Conservation (phyloP, 2,888 invertebrate species). For the Teinopalpus imperialis region DNA sequence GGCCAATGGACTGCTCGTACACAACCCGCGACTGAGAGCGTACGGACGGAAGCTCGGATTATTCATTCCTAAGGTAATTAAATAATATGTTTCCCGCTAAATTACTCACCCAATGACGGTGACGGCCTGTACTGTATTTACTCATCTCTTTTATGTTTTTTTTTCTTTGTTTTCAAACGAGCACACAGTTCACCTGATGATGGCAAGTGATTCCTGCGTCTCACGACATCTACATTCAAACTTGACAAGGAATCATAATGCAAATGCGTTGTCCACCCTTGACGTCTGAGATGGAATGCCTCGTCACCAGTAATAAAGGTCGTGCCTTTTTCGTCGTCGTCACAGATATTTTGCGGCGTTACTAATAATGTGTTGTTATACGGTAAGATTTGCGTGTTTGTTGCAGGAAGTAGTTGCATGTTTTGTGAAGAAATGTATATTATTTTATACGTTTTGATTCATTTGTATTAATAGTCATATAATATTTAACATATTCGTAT, state of each 20-base stretch:
- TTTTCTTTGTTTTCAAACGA: no score
- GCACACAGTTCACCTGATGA: no score
- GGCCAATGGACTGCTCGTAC: conserved; percentile 50
- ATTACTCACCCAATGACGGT: no score
- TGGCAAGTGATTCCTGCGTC: no score
- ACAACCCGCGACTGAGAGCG: conserved; percentile 65
- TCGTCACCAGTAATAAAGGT: no score
- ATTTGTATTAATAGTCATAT: background rate
- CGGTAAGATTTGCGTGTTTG: conserved; percentile 5
- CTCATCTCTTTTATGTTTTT: conserved; percentile 9
- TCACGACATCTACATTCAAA: no score
- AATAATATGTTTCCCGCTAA: no score
- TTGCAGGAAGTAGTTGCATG: conserved; percentile 9
- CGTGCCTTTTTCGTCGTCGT: no score
- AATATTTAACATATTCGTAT: no score
- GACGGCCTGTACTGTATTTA: conserved; percentile 6
- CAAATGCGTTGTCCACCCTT: no score
- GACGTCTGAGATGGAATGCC: no score
- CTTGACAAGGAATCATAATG: no score
- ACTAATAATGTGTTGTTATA: background rate
- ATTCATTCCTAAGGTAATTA: conserved; percentile 77
- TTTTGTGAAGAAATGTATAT: conserved; percentile 9
- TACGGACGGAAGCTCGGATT: conserved; percentile 71
- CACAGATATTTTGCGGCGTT: conserved; percentile 2
- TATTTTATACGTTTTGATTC: conserved; percentile 2